These are phyloP conservation scores for Corynorhinus townsendii DNA, from an alignment of 2,113 vertebrate species.

Conservation along the genomic window DNA sequence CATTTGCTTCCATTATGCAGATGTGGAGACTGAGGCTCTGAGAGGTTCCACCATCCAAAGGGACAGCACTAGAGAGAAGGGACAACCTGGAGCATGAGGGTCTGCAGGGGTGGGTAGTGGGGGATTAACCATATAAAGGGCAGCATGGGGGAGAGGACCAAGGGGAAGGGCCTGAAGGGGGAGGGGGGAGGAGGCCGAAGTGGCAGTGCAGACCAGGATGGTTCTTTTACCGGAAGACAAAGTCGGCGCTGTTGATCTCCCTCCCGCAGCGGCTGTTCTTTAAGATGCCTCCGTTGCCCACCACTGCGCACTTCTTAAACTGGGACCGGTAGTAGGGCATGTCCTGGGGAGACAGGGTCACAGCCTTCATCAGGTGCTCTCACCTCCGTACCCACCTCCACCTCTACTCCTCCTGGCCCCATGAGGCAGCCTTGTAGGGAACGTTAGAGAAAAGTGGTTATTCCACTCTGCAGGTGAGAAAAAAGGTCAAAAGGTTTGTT, in stretches of 20 bases:
- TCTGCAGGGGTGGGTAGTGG: neutral
- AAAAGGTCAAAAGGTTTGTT: neutral
- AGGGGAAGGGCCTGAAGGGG: neutral
- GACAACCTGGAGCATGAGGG: neutral
- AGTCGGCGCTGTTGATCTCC: conserved; percentile 95
- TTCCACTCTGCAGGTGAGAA: neutral
- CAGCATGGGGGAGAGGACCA: rapidly evolving
- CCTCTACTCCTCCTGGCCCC: neutral
- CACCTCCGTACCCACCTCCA: neutral
- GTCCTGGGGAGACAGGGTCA: conserved; percentile 81
- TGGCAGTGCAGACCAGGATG: neutral
- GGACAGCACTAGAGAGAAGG: neutral
- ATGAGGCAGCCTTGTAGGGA: neutral
- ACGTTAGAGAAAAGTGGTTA: neutral
- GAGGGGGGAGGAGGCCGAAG: too few species aligned
- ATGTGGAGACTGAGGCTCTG: neutral
- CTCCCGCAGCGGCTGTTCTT: conserved; percentile 96
- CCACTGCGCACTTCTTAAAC: conserved; percentile 97
- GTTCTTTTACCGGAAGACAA: conserved; percentile 90
- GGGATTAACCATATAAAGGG: neutral
- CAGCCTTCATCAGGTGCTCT: neutral
- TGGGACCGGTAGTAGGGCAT: conserved; percentile 97
- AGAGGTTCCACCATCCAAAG: neutral
- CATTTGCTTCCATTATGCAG: neutral
- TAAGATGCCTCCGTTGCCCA: conserved; percentile 96